Evolutionary conservation across 2,797 vertebrate genomes (phyloP).

Genomic region (Dicrostonyx torquatus): DNA sequence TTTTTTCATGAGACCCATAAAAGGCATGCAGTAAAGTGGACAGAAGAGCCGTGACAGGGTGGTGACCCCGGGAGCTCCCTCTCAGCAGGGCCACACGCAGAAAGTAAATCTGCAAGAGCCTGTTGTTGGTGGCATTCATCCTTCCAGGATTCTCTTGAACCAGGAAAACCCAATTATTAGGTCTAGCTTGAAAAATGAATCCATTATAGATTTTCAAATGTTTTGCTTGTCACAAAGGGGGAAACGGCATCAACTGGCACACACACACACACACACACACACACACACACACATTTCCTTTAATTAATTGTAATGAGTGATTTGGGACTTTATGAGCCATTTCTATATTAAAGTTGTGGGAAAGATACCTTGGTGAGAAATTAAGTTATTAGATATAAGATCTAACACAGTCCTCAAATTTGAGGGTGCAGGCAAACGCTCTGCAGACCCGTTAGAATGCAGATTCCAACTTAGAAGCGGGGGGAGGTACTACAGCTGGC

Average conservation of each 20-base stretch:
- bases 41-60: conserved; percentile 32
- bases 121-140: not conserved
- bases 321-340: conserved; percentile 19
- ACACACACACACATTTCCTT: not conserved
- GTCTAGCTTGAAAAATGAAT: not conserved
- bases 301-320: conserved; percentile 55
- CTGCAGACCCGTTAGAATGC: not conserved
- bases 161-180: not conserved
- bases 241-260: conserved; percentile 8
- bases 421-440: not conserved
- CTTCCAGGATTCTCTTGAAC: not conserved
- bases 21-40: conserved; percentile 76
- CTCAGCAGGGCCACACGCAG: not conserved
- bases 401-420: not conserved
- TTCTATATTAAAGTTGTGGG: conserved; percentile 2
- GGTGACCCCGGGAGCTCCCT: not conserved
- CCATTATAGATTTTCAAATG: conserved; percentile 40
- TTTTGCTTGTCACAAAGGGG: conserved; percentile 44
- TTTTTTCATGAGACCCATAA: conserved; percentile 81
- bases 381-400: conserved; percentile 4
- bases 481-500: not conserved
- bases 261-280: not conserved
- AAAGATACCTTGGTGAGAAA: not conserved
- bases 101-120: not conserved
- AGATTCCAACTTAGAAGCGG: not conserved